These are phyloP conservation scores for Cancer borealis DNA, from an alignment of 2,888 invertebrate species.

Conservation along the genomic window DNA sequence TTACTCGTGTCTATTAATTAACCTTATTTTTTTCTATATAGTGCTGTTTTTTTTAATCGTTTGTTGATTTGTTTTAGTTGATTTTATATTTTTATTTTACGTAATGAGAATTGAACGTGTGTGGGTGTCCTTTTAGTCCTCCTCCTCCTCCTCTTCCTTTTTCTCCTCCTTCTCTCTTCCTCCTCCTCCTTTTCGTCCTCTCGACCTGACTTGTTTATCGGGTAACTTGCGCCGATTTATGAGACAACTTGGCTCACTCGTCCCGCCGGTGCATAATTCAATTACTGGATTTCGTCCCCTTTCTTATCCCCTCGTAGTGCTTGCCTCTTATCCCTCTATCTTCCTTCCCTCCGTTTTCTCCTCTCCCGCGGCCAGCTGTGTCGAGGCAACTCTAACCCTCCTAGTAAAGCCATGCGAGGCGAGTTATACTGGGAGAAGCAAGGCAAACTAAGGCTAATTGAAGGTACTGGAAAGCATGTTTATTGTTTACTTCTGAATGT, in stretches of 20 bases:
- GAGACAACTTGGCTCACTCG: conserved; percentile 28
- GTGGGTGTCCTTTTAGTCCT: not conserved
- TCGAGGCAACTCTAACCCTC: not conserved
- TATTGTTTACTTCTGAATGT: not conserved
- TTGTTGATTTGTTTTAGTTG: too few species aligned
- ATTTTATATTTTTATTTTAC: too few species aligned
- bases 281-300: conserved; percentile 2
- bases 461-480: not conserved
- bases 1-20: not conserved
- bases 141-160: not conserved
- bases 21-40: too few species aligned
- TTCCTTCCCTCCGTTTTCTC: not conserved
- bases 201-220: not conserved
- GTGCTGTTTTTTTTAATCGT: too few species aligned
- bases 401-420: not conserved
- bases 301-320: not conserved
- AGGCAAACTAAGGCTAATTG: not conserved
- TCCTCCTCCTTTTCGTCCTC: not conserved
- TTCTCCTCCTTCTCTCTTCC: not conserved
- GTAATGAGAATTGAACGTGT: too few species aligned
- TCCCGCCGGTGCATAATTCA: conserved; percentile 14
- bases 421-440: not conserved
- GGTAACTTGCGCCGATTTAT: not conserved
- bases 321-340: not conserved
- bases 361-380: not conserved